Evolutionary conservation across 92 coral and sea anemone genomes (phyloP), one percentile per base, ranked within the genome.

Genomic region (Meandrina meandrites): DNA sequence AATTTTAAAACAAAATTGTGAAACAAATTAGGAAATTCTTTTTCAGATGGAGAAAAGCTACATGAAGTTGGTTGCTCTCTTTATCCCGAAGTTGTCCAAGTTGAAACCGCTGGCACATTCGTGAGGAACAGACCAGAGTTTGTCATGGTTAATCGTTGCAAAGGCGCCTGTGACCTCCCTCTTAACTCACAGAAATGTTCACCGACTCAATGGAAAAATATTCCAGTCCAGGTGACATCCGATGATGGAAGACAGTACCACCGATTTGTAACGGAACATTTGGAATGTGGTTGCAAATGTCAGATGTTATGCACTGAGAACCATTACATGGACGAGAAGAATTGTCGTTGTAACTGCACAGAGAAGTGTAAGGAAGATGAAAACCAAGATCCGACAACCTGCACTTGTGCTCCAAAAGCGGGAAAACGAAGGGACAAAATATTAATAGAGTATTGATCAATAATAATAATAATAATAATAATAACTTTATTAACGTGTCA

Each of bases 131-230:
- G 1, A n/a, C 88, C 82, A 1, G 81, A 84, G 81, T 84, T 84
- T 64, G 81, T 84, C 9, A 16, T 1, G 60, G 88, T 84, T n/a
- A 62, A 84, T 15, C 88, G 88, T 15, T 76, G 82, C 22, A 76
- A 62, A 66, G 88, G 88, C 0, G 54, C 88, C 8, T 84, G 82
- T 62, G 45, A 62, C 8, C 75, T 11, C 0, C 22, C 82, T 9
- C 64, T 77, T 42, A 48, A 24, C 76, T 64, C 64, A 34, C 21
- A 85, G 74, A 19, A 5, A 60, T 85, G 88, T 30, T 15, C n/a
- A 40, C 48, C 88, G 1, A 66, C 22, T 28, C 19, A 10, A 57
- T 37, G 1, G 15, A 75, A 14, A 0, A 0, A 4, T 1, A 62
- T 78, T 34, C 13, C 8, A 17, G 88, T 76, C 35, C 3, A 28